Percentiles rank a stretch among this genome's conserved stretches.
phyloP scores from a whole-genome alignment of 2,797 vertebrate genomes.

The Euthynnus affinis region DNA sequence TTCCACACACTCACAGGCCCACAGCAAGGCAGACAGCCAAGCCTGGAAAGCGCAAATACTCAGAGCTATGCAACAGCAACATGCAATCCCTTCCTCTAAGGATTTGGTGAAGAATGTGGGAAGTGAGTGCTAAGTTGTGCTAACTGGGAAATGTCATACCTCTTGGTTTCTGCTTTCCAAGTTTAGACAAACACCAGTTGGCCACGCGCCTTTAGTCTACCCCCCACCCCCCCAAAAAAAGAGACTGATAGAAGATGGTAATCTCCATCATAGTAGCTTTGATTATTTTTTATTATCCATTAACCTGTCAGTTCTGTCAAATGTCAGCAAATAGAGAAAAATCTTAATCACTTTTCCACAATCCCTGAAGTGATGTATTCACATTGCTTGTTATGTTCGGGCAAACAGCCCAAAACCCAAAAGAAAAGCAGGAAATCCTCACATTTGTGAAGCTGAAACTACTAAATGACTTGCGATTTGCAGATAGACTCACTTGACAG shows the following conservation, averaged over 20 bases:
- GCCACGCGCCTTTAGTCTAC: slow-evolving; percentile 8
- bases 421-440: neutral
- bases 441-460: neutral
- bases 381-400: neutral
- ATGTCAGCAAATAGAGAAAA: neutral
- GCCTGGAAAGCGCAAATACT: slow-evolving; percentile 51
- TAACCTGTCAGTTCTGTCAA: neutral
- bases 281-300: neutral
- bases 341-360: neutral
- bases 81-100: slow-evolving; percentile 53
- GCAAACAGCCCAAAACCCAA: neutral
- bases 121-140: slow-evolving; percentile 56
- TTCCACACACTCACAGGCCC: slow-evolving; percentile 40
- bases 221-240: neutral
- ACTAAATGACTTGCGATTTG: neutral
- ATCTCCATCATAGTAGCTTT: neutral
- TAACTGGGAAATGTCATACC: slow-evolving; percentile 61
- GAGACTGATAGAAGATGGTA: neutral
- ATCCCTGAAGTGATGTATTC: neutral
- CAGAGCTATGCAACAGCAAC: slow-evolving; percentile 36
- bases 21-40: slow-evolving; percentile 48
- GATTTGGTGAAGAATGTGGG: slow-evolving; percentile 64
- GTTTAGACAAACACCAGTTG: slow-evolving; percentile 39
- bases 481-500: neutral
- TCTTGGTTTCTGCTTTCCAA: slow-evolving; percentile 42